These are phyloP conservation scores for Taenaris catops DNA, from an alignment of 2,888 invertebrate species.

Conservation along the genomic window DNA sequence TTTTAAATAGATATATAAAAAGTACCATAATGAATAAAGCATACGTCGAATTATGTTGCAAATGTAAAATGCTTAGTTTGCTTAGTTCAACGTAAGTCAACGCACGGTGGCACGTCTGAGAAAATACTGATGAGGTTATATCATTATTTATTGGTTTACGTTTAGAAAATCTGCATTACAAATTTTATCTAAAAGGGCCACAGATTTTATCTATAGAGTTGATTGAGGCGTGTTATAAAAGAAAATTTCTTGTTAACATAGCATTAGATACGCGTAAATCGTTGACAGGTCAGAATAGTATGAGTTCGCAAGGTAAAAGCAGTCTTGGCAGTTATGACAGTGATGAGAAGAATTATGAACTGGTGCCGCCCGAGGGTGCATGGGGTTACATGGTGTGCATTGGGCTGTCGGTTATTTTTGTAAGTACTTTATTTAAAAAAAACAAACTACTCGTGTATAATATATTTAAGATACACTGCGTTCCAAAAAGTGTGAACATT, in stretches of 20 bases:
- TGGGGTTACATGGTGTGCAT: conserved; percentile 86
- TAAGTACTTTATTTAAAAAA: conserved; percentile 71
- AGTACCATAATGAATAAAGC: conserved; percentile 17
- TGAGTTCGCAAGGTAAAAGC: conserved; percentile 41
- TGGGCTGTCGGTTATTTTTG: conserved; percentile 83
- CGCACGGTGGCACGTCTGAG: conserved; percentile 17
- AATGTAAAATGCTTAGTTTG: conserved; percentile 20
- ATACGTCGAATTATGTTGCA: conserved; percentile 10
- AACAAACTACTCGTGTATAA: too few relatives aligned
- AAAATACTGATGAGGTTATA: conserved; percentile 19
- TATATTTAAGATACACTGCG: too few relatives aligned
- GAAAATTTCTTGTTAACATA: conserved; percentile 23
- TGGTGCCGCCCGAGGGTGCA: conserved; percentile 83
- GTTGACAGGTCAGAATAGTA: conserved; percentile 18
- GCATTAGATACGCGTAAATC: conserved; percentile 24
- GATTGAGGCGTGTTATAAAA: conserved; percentile 34
- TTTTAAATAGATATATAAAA: conserved; percentile 10
- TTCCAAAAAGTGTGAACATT: too few relatives aligned
- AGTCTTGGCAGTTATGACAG: conserved; percentile 37
- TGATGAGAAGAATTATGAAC: conserved; percentile 53
- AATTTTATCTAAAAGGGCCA: conserved; percentile 34
- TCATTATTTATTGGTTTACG: conserved; percentile 48
- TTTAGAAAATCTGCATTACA: conserved; percentile 62
- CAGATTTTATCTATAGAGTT: conserved; percentile 48
- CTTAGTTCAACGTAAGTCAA: conserved; percentile 15